Percentiles rank a stretch among this genome's conserved stretches.
These are phyloP conservation scores for Camptogramma bilineatum DNA, from an alignment of 2,888 invertebrate species.

Conservation along the genomic window DNA sequence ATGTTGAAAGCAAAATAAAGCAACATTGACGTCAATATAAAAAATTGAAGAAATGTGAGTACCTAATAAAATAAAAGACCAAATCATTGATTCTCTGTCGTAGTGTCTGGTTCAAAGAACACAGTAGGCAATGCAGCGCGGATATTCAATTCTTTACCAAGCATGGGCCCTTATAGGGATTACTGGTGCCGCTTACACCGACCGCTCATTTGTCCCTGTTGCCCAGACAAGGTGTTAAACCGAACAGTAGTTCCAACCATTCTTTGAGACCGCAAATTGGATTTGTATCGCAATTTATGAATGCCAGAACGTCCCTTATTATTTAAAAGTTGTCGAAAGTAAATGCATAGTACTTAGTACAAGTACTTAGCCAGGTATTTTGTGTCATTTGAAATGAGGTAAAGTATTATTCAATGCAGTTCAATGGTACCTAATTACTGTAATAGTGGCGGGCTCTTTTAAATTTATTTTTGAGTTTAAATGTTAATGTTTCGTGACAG, in stretches of 20 bases:
- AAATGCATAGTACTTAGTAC: constrained; percentile 31
- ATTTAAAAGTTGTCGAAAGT: constrained; percentile 49
- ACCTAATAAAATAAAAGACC: not conserved
- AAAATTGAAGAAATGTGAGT: not conserved
- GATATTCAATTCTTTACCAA: constrained; percentile 58
- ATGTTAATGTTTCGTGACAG: constrained; percentile 84
- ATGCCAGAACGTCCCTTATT: constrained; percentile 55
- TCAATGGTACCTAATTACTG: constrained; percentile 69
- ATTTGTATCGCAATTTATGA: constrained; percentile 47
- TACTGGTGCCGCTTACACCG: constrained; percentile 63
- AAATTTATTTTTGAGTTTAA: constrained; percentile 73
- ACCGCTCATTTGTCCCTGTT: constrained; percentile 74
- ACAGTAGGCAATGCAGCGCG: constrained; percentile 34
- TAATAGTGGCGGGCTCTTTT: constrained; percentile 71
- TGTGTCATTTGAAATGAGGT: constrained; percentile 55
- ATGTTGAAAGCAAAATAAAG: too few species aligned
- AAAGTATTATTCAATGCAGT: constrained; percentile 53
- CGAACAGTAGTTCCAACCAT: constrained; percentile 58
- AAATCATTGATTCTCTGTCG: not conserved
- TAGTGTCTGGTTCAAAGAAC: constrained; percentile 15
- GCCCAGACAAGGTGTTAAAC: constrained; percentile 74
- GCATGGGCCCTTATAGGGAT: constrained; percentile 67
- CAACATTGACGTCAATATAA: too few species aligned
- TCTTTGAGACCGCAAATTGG: constrained; percentile 65
- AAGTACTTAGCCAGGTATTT: constrained; percentile 49